Evolutionary conservation across 2,888 invertebrate species (phyloP), one percentile per base, ranked within the genome.

Genomic region (Seira ritae): DNA sequence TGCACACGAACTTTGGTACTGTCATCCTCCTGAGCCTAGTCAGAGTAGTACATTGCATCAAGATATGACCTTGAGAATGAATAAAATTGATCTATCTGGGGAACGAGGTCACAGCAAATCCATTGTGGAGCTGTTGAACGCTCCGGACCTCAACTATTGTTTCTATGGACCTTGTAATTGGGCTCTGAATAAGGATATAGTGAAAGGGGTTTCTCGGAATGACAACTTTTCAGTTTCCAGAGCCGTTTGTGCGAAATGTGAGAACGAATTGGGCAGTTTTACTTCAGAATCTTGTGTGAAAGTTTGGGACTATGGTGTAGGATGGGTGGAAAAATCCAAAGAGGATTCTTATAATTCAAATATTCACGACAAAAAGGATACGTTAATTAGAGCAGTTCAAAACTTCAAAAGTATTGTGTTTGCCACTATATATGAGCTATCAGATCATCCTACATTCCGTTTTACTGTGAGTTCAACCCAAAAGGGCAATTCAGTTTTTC

Each of bases 1-100:
- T 50, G 87, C 93, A 89, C 92, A 92, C 0, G 94, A 94, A 85
- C 73, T 88, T 23, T 94, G 94, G 93, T 94, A 94, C 90, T 94
- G 94, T 89, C 94, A 94, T 86, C 92, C 92, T 0, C 90, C 90
- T 66, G 91, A 92, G 66, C 42, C 20, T 0, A 19, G 10, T 2
- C 31, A 42, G 1, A 42, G 55, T 37, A 8, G 50, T 3, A 15
- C 65, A 1, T 23, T 62, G 3, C 20, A 20, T 60, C 75, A 75
- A 17, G 77, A 72, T 19, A 46, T 84, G 37, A 55, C 77, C 10
- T 66, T 50, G 12, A 37, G 65, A 8, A 46, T 84, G 2, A 22
- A 66, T 20, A 82, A 77, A 23, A 72, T 84, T 0, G 42, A 70
- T 23, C 67, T 85, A n/a, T 4, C 71, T 1, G 19, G n/a, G 24